phyloP scores from a whole-genome alignment of 2,797 vertebrate genomes.

The Poeciliopsis infans region DNA sequence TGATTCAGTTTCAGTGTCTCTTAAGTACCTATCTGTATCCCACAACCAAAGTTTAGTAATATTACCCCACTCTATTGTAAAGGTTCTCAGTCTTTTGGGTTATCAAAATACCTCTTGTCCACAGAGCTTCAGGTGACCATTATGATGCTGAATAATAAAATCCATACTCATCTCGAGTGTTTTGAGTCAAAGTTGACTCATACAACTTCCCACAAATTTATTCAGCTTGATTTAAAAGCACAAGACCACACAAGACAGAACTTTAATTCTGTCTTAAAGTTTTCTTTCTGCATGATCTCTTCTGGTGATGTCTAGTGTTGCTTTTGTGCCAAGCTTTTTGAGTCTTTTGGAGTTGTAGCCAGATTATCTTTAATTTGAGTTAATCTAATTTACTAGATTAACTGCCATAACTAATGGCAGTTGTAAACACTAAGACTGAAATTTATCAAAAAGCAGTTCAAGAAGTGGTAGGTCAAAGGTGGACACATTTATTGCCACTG shows the following conservation, averaged over 20 bases:
- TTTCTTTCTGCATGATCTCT: not conserved
- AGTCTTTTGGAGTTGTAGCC: not conserved
- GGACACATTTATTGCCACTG: not conserved
- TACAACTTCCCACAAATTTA: not conserved
- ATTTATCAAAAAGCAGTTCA: not conserved
- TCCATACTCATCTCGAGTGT: not conserved
- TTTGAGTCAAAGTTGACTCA: not conserved
- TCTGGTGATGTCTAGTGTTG: not conserved
- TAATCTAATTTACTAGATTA: not conserved
- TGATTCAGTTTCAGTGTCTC: not conserved
- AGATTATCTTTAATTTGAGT: not conserved
- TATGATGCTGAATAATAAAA: not conserved
- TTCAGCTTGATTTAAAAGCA: not conserved
- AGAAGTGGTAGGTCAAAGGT: not conserved
- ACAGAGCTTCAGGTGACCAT: not conserved
- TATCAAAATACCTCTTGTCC: not conserved
- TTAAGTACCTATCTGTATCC: not conserved
- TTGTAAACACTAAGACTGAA: not conserved
- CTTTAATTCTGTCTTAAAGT: not conserved
- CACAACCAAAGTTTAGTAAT: not conserved
- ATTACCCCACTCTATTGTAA: not conserved
- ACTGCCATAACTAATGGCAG: not conserved
- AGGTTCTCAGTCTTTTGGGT: not conserved
- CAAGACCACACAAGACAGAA: not conserved
- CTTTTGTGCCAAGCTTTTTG: not conserved